Evolutionary conservation across 1,140 invertebrate genomes (phyloP), one percentile per base, ranked within the genome.

Genomic region (Muscidifurax raptorellus): DNA sequence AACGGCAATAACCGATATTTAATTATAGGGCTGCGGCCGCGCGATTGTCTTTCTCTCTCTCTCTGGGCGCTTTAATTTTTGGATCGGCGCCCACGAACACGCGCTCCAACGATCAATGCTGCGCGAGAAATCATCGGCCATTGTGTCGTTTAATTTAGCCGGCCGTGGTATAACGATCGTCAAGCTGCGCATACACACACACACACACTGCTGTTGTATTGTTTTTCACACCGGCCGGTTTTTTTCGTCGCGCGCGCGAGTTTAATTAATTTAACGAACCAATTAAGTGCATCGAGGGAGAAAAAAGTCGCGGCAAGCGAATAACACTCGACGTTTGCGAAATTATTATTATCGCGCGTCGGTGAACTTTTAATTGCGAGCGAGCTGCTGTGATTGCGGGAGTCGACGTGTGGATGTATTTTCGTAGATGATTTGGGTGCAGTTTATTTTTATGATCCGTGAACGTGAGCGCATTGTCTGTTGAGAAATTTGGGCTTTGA

Each of bases 221-320:
- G 13, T 80, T 80, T 80, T 80, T 44, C 5, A n/a, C 18, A 7
- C 64, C 9, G 10, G 0, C 66, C 5, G 5, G 7, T 71, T 30
- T 81, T 81, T 72, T 47, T 9, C 25, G 0, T 76, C 7, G 12
- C 25, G 27, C 44, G 47, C 27, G 27, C 36, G 78, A 90, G 85
- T 91, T 91, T 89, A 91, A 91, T 91, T 90, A 90, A 90, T 91
- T 89, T 90, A 91, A 91, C 89, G 89, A 90, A 86, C 89, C 89
- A 90, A 90, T 89, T 90, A 90, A 86, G 83, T 88, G 82, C 87
- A 84, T 86, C 87, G 87, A 88, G 67, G 64, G 77, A 66, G 47
- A 80, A 84, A 84, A 77, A 80, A 28, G n/a, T 75, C 25, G 25
- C 64, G 75, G 59, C 36, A 25, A 15, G 71, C 9, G 80, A 28